Percentiles rank a stretch among this genome's conserved stretches.
Conservation (phyloP, 1,140 invertebrate genomes). For the Odontomachus brunneus region DNA sequence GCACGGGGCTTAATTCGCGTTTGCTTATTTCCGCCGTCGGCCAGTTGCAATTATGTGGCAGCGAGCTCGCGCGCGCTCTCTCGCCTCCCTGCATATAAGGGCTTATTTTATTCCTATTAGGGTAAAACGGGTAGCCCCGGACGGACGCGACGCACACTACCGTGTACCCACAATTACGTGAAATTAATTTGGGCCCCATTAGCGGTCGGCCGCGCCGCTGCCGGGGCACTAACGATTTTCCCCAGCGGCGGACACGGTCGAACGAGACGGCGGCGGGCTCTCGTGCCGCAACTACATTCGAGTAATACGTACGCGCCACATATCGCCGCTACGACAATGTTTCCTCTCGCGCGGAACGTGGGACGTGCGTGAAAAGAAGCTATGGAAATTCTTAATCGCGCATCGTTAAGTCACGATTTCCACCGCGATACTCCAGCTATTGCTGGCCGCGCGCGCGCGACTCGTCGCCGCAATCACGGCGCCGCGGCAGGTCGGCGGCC, state of each 20-base stretch:
- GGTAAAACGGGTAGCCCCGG: constrained; percentile 80
- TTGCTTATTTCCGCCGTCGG: constrained; percentile 82
- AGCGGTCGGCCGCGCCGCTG: constrained; percentile 73
- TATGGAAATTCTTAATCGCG: constrained; percentile 44
- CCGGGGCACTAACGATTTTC: constrained; percentile 78
- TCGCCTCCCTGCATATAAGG: constrained; percentile 67
- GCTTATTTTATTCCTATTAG: constrained; percentile 85
- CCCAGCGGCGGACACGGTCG: constrained; percentile 66
- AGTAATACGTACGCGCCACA: background rate
- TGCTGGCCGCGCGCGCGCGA: background rate
- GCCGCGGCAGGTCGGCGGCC: too few species aligned
- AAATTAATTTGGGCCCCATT: constrained; percentile 84
- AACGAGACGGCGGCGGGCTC: constrained; percentile 11
- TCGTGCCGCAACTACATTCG: constrained; percentile 9
- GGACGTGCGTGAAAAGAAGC: background rate
- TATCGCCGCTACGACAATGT: background rate
- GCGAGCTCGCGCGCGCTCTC: constrained; percentile 61
- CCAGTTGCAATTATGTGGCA: constrained; percentile 78
- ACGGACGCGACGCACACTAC: constrained; percentile 41
- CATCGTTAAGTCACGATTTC: constrained; percentile 27
- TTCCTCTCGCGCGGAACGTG: constrained; percentile 10
- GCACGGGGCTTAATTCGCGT: constrained; percentile 80
- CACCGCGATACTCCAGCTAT: constrained; percentile 11
- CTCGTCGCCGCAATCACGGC: constrained; percentile 1
- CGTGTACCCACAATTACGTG: constrained; percentile 80